These are phyloP conservation scores for Ditula angustiorana DNA, from an alignment of 2,888 invertebrate species.

Conservation along the genomic window DNA sequence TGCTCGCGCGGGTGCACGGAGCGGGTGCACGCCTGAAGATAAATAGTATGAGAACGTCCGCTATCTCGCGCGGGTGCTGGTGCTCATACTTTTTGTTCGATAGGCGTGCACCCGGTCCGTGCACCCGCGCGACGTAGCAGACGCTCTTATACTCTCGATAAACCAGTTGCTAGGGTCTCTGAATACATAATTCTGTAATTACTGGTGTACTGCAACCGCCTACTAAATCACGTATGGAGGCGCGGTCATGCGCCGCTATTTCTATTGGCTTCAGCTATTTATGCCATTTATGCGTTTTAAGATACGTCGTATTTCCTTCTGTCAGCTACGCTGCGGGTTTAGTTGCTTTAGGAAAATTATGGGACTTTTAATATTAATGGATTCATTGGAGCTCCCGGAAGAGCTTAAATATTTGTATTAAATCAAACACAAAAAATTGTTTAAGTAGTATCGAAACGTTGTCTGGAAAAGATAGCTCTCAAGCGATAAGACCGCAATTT, in stretches of 20 bases:
- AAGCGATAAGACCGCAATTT: too few relatives aligned
- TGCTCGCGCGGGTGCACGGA: too few relatives aligned
- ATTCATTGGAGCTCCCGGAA: not conserved
- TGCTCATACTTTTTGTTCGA: too few relatives aligned
- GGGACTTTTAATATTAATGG: not conserved
- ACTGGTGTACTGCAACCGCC: not conserved
- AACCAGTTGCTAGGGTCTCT: not conserved
- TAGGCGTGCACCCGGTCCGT: too few relatives aligned
- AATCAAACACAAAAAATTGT: too few relatives aligned
- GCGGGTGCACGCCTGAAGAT: too few relatives aligned
- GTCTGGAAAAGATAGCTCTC: too few relatives aligned
- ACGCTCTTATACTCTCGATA: too few relatives aligned
- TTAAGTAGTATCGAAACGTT: too few relatives aligned
- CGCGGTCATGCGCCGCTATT: not conserved
- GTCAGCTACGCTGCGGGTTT: not conserved
- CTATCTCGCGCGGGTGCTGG: too few relatives aligned
- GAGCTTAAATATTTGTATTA: not conserved
- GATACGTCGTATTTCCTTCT: slow-evolving; percentile 10
- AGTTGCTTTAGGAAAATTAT: not conserved
- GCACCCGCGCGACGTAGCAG: too few relatives aligned
- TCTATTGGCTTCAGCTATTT: slow-evolving; percentile 12
- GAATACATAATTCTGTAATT: slow-evolving; percentile 11
- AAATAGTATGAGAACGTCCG: too few relatives aligned
- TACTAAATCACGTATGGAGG: slow-evolving; percentile 8
- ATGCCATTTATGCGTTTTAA: slow-evolving; percentile 1